Evolutionary conservation across 1,140 invertebrate genomes (phyloP), one percentile per base, ranked within the genome.

Genomic region (Nautilus pompilius): DNA sequence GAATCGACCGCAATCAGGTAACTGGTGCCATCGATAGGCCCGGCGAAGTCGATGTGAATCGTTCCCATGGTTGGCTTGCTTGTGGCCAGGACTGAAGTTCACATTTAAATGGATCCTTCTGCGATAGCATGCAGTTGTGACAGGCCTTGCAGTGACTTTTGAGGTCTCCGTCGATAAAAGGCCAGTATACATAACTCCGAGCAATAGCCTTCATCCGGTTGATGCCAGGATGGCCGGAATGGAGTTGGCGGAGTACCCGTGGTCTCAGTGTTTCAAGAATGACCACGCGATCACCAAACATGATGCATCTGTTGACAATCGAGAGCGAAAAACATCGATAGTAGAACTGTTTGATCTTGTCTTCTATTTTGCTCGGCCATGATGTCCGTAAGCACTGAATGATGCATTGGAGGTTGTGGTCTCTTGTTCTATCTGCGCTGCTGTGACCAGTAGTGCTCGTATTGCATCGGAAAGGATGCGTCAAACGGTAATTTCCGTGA

Each of bases 171-270:
- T 87, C 82, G 0, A 85, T 79, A 3, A 70, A 69, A 5, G 78
- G 79, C 84, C 83, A 87, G 82, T 82, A 87, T 4, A 85, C 78
- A 67, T 86, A 83, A 6, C 66, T 68, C n/a, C 84, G 58, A 2
- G 87, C 73, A 26, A 85, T 33, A 5, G 74, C 66, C 70, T 87
- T 87, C 84, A 87, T 87, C 0, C 70, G 73, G 0, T 79, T 79
- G 10, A 86, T 81, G 10, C 85, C 84, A 5, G 78, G 78, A 67
- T 87, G 85, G 5, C 78, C 80, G 22, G 58, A 54, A 68, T 86
- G 84, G 22, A 85, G 68, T 60, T 80, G 69, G 15, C 79, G 48
- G 4, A 85, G 59, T 8, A 85, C 68, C 57, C 64, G 57, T 8
- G 63, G 15, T 33, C 71, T 73, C 45, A 83, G 60, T 29, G 29